Evolutionary conservation across 2,797 vertebrate genomes (phyloP).

Genomic region (Coccyzus lansbergi): DNA sequence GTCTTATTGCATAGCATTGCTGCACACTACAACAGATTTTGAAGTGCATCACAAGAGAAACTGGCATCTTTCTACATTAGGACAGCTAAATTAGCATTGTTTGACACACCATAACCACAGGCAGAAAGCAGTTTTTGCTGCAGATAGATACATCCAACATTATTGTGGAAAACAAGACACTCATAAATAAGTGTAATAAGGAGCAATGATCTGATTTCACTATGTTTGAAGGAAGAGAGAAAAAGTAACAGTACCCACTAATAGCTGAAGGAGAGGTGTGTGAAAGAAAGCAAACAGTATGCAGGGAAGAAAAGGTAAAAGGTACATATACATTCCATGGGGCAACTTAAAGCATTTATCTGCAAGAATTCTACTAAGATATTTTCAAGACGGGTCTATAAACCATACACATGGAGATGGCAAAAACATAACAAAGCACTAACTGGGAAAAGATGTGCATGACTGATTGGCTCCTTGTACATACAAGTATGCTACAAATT

Average conservation of each 20-base stretch:
- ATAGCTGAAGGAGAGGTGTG: not conserved
- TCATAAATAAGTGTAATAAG: not conserved
- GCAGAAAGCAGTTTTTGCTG: not conserved
- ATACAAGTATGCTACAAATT: not conserved
- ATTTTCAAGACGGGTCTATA: not conserved
- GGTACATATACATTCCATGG: not conserved
- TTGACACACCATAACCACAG: not conserved
- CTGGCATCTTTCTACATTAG: not conserved
- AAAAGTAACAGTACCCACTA: not conserved
- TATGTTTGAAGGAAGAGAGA: not conserved
- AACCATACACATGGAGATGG: accelerated
- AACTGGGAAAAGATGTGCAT: not conserved
- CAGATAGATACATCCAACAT: not conserved
- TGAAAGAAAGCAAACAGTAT: not conserved
- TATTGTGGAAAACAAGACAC: not conserved
- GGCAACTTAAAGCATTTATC: not conserved
- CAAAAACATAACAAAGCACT: not conserved
- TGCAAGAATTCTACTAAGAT: not conserved
- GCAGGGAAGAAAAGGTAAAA: not conserved
- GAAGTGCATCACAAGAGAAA: not conserved
- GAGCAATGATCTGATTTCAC: not conserved
- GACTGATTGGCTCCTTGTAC: not conserved
- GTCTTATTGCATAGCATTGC: not conserved
- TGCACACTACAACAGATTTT: not conserved
- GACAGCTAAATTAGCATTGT: not conserved